Evolutionary conservation across 2,888 invertebrate species (phyloP), one percentile per base, ranked within the genome.

Genomic region (Drosophila peninsularis): DNA sequence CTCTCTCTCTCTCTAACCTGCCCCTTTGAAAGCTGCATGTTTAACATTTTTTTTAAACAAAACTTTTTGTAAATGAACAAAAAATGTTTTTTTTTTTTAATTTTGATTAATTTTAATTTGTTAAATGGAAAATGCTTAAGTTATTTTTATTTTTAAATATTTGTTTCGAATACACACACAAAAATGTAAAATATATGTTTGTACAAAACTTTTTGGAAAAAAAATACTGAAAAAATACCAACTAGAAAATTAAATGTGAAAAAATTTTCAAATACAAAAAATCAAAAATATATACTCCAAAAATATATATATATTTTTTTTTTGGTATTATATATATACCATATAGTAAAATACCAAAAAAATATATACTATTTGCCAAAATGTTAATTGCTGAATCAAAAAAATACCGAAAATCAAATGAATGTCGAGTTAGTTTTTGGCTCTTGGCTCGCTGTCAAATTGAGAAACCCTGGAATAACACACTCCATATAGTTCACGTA

Each of bases 121-220:
- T 42, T 42, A 17, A 17, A 30, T 17, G 47, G 30, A 47, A 47
- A 19, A 13, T 34, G 7, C 44, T 47, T 50, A 21, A 36, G 14
- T 14, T 30, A 30, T 30, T 44, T 45, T 44, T 45, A 13, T 14
- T 36, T 36, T 10, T n/a, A 10, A n/a, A 45, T 21, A 13, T 17
- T 53, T 30, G 19, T 30, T 52, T 52, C 1, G 69, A 74, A 85
- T 72, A 82, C 82, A 83, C 82, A 83, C 86, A 85, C 82, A 83
- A 83, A 83, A 83, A 83, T 83, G 82, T 83, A 82, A 83, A 83
- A 82, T 83, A 82, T 83, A 81, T 75, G 52, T 77, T 74, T 71
- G 72, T 79, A 81, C 55, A 72, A 78, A 71, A 69, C 57, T 62
- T n/a, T n/a, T n/a, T n/a, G n/a, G 14, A 49, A 50, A 21, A 57